A percentile compares a stretch with the other conserved stretches of the same genome.
phyloP scores from a whole-genome alignment of 2,888 invertebrate genomes.

The Drosophila maculinotata region DNA sequence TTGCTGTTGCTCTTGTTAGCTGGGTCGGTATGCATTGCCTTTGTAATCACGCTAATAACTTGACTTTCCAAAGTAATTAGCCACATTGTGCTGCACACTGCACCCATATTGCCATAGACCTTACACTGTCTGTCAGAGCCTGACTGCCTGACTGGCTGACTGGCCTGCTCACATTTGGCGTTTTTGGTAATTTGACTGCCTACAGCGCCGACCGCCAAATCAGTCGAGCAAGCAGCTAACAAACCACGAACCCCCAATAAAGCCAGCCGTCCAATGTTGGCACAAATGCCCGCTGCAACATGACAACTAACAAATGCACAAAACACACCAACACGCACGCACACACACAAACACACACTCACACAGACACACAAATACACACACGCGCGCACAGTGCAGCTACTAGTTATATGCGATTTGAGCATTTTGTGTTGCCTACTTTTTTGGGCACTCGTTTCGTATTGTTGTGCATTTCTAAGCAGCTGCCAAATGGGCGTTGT shows the following conservation, averaged over 20 bases:
- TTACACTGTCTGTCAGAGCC: constrained; percentile 38
- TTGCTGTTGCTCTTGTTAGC: constrained; percentile 5
- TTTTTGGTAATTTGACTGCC: constrained; percentile 73
- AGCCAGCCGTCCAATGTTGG: constrained; percentile 40
- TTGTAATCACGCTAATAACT: constrained; percentile 81
- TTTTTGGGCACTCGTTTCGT: constrained; percentile 27
- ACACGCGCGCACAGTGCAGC: not conserved
- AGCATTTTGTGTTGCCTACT: constrained; percentile 44
- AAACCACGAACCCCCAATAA: constrained; percentile 35
- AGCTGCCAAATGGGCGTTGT: constrained; percentile 27
- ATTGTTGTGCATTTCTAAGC: constrained; percentile 33
- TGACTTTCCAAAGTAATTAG: constrained; percentile 80
- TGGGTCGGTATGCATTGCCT: constrained; percentile 54
- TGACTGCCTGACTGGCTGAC: constrained; percentile 6
- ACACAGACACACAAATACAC: not conserved
- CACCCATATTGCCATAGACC: constrained; percentile 11
- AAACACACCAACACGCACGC: constrained; percentile 24
- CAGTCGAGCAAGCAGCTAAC: constrained; percentile 28
- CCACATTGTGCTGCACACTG: constrained; percentile 65
- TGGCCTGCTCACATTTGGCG: constrained; percentile 47
- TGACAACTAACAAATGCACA: constrained; percentile 72
- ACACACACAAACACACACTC: constrained; percentile 2
- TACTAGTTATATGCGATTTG: constrained; percentile 5
- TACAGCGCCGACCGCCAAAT: constrained; percentile 54
- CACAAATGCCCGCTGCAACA: constrained; percentile 56